A percentile compares a stretch with the other conserved stretches of the same genome.
Conservation (phyloP, 2,888 invertebrate species). For the Drosophila melanocephala region DNA sequence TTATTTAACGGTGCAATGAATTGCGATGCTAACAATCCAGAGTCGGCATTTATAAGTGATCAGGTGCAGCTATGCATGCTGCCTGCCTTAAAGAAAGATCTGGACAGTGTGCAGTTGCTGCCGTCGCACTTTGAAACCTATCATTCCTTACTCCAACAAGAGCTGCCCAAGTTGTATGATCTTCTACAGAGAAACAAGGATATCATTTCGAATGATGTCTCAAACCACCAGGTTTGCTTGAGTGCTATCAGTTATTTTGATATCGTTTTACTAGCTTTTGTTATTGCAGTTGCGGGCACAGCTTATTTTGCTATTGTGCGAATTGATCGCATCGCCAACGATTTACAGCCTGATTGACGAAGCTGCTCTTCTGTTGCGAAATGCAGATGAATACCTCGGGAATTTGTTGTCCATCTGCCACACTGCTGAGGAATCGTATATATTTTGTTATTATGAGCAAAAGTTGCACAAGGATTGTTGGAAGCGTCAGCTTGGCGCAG, state of each 20-base stretch:
- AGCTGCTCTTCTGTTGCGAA: slow-evolving; percentile 49
- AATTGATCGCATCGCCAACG: slow-evolving; percentile 72
- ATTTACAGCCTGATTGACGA: slow-evolving; percentile 62
- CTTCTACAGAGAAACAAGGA: slow-evolving; percentile 65
- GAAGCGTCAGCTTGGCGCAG: slow-evolving; percentile 81
- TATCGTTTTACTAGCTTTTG: neutral
- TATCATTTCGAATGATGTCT: neutral
- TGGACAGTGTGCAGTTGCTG: slow-evolving; percentile 72
- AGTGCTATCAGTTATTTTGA: slow-evolving; percentile 1
- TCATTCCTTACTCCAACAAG: slow-evolving; percentile 59
- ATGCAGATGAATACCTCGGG: slow-evolving; percentile 62
- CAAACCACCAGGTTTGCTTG: slow-evolving; percentile 26
- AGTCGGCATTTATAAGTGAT: slow-evolving; percentile 45
- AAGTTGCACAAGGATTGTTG: slow-evolving; percentile 74
- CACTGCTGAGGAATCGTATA: slow-evolving; percentile 38
- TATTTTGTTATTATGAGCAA: slow-evolving; percentile 77
- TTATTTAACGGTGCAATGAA: slow-evolving; percentile 33
- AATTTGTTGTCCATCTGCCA: slow-evolving; percentile 13
- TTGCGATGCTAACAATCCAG: neutral
- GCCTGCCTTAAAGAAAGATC: slow-evolving; percentile 74
- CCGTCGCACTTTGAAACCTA: slow-evolving; percentile 71
- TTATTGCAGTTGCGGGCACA: slow-evolving; percentile 63
- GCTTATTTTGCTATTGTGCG: slow-evolving; percentile 77
- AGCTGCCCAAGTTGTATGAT: slow-evolving; percentile 80
- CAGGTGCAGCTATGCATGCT: slow-evolving; percentile 72